These are phyloP conservation scores for Lytechinus pictus DNA, from an alignment of 35 echinoderm and acorn worm genomes.

Conservation along the genomic window DNA sequence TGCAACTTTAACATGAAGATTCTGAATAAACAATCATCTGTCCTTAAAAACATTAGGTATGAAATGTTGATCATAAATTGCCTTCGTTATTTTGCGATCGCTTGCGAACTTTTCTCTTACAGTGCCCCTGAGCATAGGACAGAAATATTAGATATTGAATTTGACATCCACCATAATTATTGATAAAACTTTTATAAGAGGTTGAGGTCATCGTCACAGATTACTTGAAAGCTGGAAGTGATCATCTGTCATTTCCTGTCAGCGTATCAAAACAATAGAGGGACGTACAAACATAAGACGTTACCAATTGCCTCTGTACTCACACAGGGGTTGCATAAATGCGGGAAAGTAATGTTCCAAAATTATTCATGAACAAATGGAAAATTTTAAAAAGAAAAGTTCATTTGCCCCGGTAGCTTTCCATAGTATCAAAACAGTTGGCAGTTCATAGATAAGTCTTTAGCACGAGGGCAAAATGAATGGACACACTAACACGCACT, in stretches of 20 bases:
- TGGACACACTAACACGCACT: not conserved
- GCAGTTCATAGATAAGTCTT: not conserved
- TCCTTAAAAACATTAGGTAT: too few relatives aligned
- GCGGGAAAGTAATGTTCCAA: not conserved
- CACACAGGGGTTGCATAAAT: not conserved
- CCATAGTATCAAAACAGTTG: conserved; percentile 4
- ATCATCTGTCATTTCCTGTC: not conserved
- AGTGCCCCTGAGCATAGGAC: not conserved
- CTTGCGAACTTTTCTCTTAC: too few relatives aligned
- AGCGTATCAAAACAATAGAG: not conserved
- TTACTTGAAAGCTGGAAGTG: not conserved
- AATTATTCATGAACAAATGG: not conserved
- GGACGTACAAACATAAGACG: not conserved
- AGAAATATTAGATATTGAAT: not conserved
- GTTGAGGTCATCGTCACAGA: not conserved
- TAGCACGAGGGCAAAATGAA: not conserved
- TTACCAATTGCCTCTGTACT: not conserved
- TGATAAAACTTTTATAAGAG: not conserved
- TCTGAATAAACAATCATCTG: too few relatives aligned
- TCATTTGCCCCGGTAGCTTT: not conserved
- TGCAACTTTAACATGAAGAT: too few relatives aligned
- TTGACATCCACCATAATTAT: not conserved
- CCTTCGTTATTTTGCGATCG: too few relatives aligned
- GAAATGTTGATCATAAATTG: too few relatives aligned
- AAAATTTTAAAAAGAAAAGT: not conserved